Conservation (phyloP, 2,888 invertebrate genomes). For the Tuta absoluta region DNA sequence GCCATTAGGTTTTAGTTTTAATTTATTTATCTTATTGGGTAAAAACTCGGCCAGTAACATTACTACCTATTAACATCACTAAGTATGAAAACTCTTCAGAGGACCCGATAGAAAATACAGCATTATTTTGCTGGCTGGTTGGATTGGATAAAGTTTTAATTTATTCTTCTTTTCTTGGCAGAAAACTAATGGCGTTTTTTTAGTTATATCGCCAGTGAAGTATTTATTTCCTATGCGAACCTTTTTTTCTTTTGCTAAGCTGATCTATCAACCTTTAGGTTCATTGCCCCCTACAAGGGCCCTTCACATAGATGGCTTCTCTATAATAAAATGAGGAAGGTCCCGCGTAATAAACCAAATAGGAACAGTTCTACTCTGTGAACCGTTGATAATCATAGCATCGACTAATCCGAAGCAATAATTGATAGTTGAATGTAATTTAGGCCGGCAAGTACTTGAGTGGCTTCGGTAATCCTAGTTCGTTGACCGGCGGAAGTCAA, state of each 20-base stretch:
- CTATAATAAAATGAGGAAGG: neutral
- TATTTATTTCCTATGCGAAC: too few species aligned
- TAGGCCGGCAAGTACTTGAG: slow-evolving; percentile 31
- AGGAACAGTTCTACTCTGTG: neutral
- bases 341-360: neutral
- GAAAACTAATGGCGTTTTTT: too few species aligned
- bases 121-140: too few species aligned
- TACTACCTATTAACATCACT: too few species aligned
- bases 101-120: too few species aligned
- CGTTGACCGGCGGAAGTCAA: slow-evolving; percentile 31
- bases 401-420: slow-evolving; percentile 11
- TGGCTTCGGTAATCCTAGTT: slow-evolving; percentile 45
- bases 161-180: too few species aligned
- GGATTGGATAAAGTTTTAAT: too few species aligned
- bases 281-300: too few species aligned
- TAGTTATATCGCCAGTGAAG: too few species aligned
- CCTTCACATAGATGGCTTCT: neutral
- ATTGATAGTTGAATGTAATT: slow-evolving; percentile 18
- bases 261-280: too few species aligned
- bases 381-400: slow-evolving; percentile 8
- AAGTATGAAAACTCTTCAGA: too few species aligned
- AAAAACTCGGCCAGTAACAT: neutral
- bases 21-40: neutral
- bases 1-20: neutral
- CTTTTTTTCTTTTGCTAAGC: too few species aligned